Evolutionary conservation across 2,888 invertebrate genomes (phyloP).

Genomic region (Cyclophora punctaria): DNA sequence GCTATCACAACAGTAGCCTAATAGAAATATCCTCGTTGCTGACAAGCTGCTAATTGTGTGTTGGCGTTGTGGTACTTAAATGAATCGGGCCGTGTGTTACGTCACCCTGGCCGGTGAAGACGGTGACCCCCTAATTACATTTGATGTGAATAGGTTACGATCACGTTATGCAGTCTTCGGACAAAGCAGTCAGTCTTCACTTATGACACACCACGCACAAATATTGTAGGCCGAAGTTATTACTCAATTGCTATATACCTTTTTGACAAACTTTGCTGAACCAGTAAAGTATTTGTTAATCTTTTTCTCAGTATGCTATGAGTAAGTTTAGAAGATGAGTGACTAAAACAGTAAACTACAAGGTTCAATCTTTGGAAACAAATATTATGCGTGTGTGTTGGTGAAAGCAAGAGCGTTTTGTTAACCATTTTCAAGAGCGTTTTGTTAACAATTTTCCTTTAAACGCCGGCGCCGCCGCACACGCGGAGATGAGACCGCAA

Average conservation of each 20-base stretch:
- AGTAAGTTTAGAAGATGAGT: no score
- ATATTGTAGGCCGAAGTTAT: no score
- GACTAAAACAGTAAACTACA: no score
- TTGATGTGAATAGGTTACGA: slow-evolving; percentile 54
- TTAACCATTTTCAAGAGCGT: background rate
- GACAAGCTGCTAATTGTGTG: slow-evolving; percentile 40
- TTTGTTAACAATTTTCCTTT: slow-evolving; percentile 8
- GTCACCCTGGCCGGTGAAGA: slow-evolving; percentile 53
- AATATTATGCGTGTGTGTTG: no score
- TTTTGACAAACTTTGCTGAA: no score
- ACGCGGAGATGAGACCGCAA: slow-evolving; percentile 33
- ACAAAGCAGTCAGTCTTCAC: slow-evolving; percentile 31
- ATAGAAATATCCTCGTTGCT: slow-evolving; percentile 19
- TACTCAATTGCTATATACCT: no score
- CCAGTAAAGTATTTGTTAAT: no score
- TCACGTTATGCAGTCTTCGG: slow-evolving; percentile 46
- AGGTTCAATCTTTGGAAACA: no score
- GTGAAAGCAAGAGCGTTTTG: slow-evolving; percentile 29
- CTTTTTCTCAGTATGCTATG: no score
- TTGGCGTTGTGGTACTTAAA: slow-evolving; percentile 21
- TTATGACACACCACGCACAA: slow-evolving; percentile 35
- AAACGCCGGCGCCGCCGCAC: slow-evolving; percentile 24
- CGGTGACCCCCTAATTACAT: slow-evolving; percentile 61
- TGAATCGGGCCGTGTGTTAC: slow-evolving; percentile 33
- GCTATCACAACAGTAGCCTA: slow-evolving; percentile 24